A percentile compares a stretch with the other conserved stretches of the same genome.
These are phyloP conservation scores for Okapia johnstoni DNA, from an alignment of 2,113 vertebrate genomes.

Conservation along the genomic window DNA sequence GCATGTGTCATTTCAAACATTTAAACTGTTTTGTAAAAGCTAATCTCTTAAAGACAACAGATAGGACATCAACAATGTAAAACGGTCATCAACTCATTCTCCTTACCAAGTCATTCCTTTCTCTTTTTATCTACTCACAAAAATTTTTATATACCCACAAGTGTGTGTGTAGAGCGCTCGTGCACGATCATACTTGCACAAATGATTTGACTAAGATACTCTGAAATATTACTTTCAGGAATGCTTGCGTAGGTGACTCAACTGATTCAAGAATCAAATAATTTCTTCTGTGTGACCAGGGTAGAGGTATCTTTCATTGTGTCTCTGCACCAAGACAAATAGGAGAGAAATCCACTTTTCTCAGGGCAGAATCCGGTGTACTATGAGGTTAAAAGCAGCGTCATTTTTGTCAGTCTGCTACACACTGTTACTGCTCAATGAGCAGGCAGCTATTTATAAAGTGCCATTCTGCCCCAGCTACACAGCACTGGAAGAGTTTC, in stretches of 20 bases:
- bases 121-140: not conserved
- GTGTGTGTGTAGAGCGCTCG: not conserved
- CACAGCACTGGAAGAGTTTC: conserved; percentile 16
- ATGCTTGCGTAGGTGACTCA: not conserved
- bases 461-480: not conserved
- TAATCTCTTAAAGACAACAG: not conserved
- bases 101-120: not conserved
- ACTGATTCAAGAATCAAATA: not conserved
- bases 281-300: not conserved
- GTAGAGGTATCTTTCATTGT: not conserved
- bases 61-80: not conserved
- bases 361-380: not conserved
- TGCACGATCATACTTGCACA: not conserved
- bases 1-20: not conserved
- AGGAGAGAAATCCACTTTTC: not conserved
- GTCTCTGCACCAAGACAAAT: not conserved
- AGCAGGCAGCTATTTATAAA: conserved; percentile 48
- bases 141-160: not conserved
- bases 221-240: not conserved
- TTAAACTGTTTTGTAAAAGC: not conserved
- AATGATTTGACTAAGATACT: not conserved
- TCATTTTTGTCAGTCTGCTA: not conserved
- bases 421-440: not conserved
- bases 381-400: not conserved
- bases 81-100: not conserved